Base-by-base conservation (phyloP, 2,113 vertebrate species). In the Euleptes europaea region DNA sequence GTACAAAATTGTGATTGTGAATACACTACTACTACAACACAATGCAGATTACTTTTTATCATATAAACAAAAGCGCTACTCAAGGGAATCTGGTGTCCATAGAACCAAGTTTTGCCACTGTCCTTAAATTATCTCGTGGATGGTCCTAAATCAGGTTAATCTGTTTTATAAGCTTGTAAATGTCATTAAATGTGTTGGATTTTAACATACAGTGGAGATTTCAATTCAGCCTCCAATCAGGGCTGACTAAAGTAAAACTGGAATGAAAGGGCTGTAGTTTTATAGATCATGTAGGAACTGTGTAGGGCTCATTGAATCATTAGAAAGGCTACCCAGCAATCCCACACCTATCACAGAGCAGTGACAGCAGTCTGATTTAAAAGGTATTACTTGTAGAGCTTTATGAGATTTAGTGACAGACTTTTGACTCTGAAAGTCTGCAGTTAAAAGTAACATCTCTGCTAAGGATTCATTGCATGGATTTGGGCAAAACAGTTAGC, bases 111-210 rank as follows among this genome's bases (percentile, higher is more conserved):
- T 82, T 85, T 8, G 4, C 47, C 0, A 1, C 85, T 77, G 80
- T 87, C 86, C 67, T 70, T 78, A 63, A 82, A 17, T 84, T 91
- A 77, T 49, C 42, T 88, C 17, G 85, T 85, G 76, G 33, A 49
- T 83, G 82, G 83, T 63, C 79, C 2, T 60, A 87, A 88, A 77
- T 88, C 42, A 60, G 31, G 1, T 38, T 88, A 93, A 92, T 14
- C 35, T 71, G 14, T 80, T 92, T 93, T 88, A 90, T 86, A 86
- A 71, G 65, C 71, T 91, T 87, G 75, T 89, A 86, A 93, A 84
- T 80, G 42, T 49, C 81, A 82, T 85, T 85, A 90, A 88, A 77
- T 89, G 40, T 84, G 73, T 42, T 82, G 40, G n/a, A 19, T 84
- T 92, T 92, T 86, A 91, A 84, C 76, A 90, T 42, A 57, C 54